Base-by-base conservation (phyloP, 2,888 invertebrate species). In the Drosophila formosana region DNA sequence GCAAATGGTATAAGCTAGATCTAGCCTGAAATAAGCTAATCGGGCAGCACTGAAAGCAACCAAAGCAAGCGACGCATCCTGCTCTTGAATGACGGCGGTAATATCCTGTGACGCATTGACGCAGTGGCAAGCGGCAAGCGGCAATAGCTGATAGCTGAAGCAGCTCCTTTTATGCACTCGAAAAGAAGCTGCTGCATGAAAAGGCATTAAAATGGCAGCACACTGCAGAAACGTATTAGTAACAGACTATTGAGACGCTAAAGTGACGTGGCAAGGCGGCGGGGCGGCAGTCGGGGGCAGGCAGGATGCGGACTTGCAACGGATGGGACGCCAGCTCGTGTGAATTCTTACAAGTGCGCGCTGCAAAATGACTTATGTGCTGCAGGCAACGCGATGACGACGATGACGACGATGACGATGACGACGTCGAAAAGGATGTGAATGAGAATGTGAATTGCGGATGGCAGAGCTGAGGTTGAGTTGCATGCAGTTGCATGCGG, bases 171-270 rank as follows among this genome's bases (percentile, higher is more conserved):
- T 88, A 84, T 84, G 89, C 83, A 84, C 87, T 84, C 70, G 70
- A 80, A 86, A 86, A 78, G 83, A 83, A 88, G 72, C 80, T 80
- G 86, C 70, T 67, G 80, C 83, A 82, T 79, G 88, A 77, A 85
- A 56, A 88, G 67, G 87, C 83, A 84, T 84, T 84, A 84, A 84
- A 84, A 88, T 88, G 87, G 84, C 74, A 73, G 72, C 66, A 75
- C 72, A 51, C 67, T 67, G 67, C 70, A 75, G 73, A 88, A 83
- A 83, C 83, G 83, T 84, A 84, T 84, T 84, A 84, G 83, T 88
- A 84, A 84, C 83, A 88, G 88, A 83, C 83, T 83, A 83, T 83
- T 88, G 89, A 88, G 89, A 86, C 81, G 89, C 83, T 76, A 81
- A 81, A 84, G 82, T 79, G 82, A 58, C 58, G 71, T 63, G 43